Conservation (phyloP, 2,113 vertebrate genomes). For the Paracanthobrama guichenoti region DNA sequence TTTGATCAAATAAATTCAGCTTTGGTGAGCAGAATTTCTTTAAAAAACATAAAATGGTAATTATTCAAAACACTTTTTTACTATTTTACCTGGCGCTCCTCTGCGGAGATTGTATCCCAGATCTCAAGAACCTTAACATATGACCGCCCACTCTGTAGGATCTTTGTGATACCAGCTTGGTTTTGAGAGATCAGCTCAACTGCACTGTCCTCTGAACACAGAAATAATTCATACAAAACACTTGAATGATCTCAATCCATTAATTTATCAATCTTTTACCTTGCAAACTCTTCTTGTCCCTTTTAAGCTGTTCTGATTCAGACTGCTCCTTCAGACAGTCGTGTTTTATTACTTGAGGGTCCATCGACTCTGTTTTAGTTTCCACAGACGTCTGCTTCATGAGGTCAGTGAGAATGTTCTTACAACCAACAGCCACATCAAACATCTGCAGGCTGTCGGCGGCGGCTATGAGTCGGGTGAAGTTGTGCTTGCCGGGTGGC, state of each 20-base stretch:
- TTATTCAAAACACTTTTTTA: neutral
- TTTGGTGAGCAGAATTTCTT: too few species aligned
- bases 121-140: constrained; percentile 69
- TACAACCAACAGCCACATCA: constrained; percentile 87
- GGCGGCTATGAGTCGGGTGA: constrained; percentile 79
- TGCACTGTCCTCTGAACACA: constrained; percentile 47
- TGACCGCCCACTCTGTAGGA: constrained; percentile 64
- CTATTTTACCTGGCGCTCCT: constrained; percentile 72
- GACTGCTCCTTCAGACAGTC: neutral
- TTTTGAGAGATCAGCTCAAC: constrained; percentile 74
- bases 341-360: neutral
- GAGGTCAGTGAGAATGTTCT: constrained; percentile 81
- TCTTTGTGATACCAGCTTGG: constrained; percentile 70
- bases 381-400: constrained; percentile 62
- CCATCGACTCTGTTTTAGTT: neutral
- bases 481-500: constrained; percentile 84
- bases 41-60: too few species aligned
- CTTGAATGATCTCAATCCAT: neutral
- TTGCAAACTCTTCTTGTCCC: neutral
- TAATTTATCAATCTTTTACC: neutral
- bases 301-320: neutral
- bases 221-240: neutral
- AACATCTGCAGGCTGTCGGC: constrained; percentile 92
- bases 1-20: too few species aligned
- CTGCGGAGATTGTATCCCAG: constrained; percentile 67